Percentiles rank a stretch among this genome's conserved stretches.
These are phyloP conservation scores for Scelioninae gen. 1 DNA, from an alignment of 2,888 invertebrate species.

Conservation along the genomic window DNA sequence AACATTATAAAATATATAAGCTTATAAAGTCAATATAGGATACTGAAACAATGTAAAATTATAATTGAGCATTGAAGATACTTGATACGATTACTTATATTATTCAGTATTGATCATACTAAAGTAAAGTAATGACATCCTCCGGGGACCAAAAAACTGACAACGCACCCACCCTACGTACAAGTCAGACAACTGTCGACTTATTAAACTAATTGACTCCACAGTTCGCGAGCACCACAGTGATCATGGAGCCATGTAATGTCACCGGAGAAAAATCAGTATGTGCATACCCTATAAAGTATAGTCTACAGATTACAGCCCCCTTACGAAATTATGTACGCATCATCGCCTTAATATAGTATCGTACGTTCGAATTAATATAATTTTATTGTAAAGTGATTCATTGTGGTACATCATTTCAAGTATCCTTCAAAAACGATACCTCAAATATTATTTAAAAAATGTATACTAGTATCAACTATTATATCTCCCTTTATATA, in stretches of 20 bases:
- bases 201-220: constrained; percentile 84
- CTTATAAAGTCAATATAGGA: no score
- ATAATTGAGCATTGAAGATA: constrained; percentile 4
- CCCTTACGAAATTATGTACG: constrained; percentile 77
- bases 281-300: constrained; percentile 51
- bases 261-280: constrained; percentile 64
- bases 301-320: constrained; percentile 71
- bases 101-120: constrained; percentile 26
- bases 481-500: no score
- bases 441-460: no score
- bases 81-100: constrained; percentile 19
- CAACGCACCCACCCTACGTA: constrained; percentile 70
- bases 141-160: constrained; percentile 73
- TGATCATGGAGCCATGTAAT: constrained; percentile 70
- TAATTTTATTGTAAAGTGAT: constrained; percentile 61
- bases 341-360: constrained; percentile 78
- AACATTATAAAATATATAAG: not conserved
- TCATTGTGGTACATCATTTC: constrained; percentile 49
- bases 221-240: constrained; percentile 79
- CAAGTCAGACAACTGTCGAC: constrained; percentile 82
- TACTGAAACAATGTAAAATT: no score
- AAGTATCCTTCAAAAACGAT: no score
- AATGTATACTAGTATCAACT: no score
- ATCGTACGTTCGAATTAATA: constrained; percentile 62
- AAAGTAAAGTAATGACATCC: constrained; percentile 69